Evolutionary conservation across 2,113 vertebrate genomes (phyloP).

Genomic region (Physeter macrocephalus): DNA sequence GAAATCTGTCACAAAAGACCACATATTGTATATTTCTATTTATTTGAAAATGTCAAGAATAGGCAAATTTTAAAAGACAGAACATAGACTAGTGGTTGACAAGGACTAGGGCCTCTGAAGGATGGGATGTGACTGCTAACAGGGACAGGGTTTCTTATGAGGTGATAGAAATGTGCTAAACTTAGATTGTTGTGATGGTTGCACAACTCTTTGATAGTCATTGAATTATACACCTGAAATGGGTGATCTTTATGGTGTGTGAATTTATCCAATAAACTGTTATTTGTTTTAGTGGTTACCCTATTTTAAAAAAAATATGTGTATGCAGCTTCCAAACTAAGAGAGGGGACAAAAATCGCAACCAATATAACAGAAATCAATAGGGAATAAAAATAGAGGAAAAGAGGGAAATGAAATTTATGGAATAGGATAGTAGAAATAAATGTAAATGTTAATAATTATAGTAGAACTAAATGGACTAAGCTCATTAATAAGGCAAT

Average conservation of each 20-base stretch:
- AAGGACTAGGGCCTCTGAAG: not conserved
- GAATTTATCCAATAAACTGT: not conserved
- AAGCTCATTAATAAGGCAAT: not conserved
- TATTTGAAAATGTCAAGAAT: not conserved
- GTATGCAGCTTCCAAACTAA: not conserved
- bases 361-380: not conserved
- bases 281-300: too few relatives aligned
- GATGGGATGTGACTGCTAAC: not conserved
- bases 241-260: not conserved
- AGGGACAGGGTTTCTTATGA: not conserved
- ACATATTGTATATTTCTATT: not conserved
- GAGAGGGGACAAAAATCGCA: not conserved
- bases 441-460: not conserved
- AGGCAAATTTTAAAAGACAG: not conserved
- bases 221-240: not conserved
- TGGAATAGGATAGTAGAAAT: not conserved
- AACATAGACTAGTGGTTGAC: not conserved
- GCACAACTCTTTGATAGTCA: not conserved
- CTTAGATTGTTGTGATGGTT: not conserved
- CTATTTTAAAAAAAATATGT: not conserved
- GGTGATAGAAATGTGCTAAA: not conserved
- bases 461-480: not conserved
- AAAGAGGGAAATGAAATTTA: not conserved
- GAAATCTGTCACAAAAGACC: not conserved
- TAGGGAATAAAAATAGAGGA: not conserved